Evolutionary conservation across 2,797 vertebrate genomes (phyloP), one percentile per base, ranked within the genome.

Genomic region (Graptemys geographica): DNA sequence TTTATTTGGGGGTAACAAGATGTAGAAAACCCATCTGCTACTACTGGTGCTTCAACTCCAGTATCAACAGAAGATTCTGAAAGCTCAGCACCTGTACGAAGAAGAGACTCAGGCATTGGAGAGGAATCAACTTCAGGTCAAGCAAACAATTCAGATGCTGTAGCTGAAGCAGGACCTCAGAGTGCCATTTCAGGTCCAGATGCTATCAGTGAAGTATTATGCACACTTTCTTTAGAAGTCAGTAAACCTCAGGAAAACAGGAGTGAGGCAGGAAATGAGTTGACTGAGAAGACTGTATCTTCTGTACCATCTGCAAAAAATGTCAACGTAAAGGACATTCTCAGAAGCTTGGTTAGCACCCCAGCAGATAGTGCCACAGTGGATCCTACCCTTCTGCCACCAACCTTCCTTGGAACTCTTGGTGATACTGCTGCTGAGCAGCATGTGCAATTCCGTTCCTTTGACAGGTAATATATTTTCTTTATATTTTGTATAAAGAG

Each of bases 271-370:
- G 96, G 74, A 88, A 78, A 86, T 80, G 98, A 98, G 37, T 96
- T 96, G 83, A 97, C 97, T 18, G 94, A 21, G 87, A 98, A 97
- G 52, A 69, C 53, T 83, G 81, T 53, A 47, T 44, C 97, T 31
- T 96, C 97, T 90, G 65, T 96, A 55, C 88, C 98, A 83, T 76
- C 98, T 95, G 98, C 99, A 92, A 99, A 99, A 98, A 99, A 98
- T 55, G 98, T 99, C 90, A 99, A 99, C 0, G 99, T 99, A 81
- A 99, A 99, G 97, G 99, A 99, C 96, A 99, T 99, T 93, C 98
- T 99, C 90, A 98, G 99, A 92, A 99, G 99, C 97, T 98, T 99
- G 27, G 99, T 99, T 83, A 99, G 99, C 95, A 90, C 97, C 5
- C 98, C 99, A 10, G 97, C 98, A 56, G 99, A 99, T 59, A 99